phyloP scores from a whole-genome alignment of 2,888 invertebrate species.

The Geotrupes spiniger region DNA sequence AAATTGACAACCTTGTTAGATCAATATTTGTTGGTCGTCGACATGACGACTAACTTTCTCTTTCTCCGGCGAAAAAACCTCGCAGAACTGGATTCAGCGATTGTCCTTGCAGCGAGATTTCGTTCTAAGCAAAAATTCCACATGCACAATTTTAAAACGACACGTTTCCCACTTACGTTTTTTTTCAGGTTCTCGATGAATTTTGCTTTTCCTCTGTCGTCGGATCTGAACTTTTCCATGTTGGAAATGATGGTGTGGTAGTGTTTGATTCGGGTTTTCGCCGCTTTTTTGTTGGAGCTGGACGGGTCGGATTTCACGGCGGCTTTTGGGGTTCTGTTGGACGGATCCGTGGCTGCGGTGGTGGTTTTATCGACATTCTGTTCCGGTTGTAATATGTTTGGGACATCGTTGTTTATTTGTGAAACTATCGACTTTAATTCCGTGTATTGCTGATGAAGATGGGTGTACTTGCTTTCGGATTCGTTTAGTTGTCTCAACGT shows the following conservation, averaged over 20 bases:
- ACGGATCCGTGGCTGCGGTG: background rate
- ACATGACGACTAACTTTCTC: background rate
- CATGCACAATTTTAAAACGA: background rate
- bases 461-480: constrained; percentile 8
- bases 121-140: constrained; percentile 5
- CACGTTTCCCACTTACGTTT: too few relatives aligned
- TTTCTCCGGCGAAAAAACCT: too few relatives aligned
- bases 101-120: background rate
- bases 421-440: constrained; percentile 8
- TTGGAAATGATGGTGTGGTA: constrained; percentile 8
- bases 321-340: background rate
- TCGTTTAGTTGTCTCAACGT: constrained; percentile 7
- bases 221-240: constrained; percentile 11
- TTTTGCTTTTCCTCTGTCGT: constrained; percentile 9
- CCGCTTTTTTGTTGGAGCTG: constrained; percentile 8
- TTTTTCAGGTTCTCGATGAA: constrained; percentile 11
- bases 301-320: background rate
- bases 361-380: constrained; percentile 1
- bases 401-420: background rate
- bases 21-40: constrained; percentile 12
- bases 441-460: constrained; percentile 4
- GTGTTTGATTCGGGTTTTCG: constrained; percentile 10
- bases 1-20: constrained; percentile 6
- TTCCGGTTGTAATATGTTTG: background rate
- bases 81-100: background rate